A percentile compares a stretch with the other conserved stretches of the same genome.
These are phyloP conservation scores for Microplitis deprimator DNA, from an alignment of 2,888 invertebrate genomes.

Conservation along the genomic window DNA sequence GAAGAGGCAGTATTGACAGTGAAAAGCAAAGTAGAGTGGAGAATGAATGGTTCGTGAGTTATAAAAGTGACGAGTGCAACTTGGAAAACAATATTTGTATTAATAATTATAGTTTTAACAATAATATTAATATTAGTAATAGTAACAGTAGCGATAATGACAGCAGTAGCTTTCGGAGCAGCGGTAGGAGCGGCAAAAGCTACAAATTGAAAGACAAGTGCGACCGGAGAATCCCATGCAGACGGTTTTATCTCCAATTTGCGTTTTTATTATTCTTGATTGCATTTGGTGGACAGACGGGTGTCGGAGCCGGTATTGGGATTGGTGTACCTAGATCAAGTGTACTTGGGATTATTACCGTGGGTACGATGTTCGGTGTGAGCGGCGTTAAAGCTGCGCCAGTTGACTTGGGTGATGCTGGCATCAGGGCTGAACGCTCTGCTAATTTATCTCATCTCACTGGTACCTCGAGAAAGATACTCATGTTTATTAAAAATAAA, in stretches of 20 bases:
- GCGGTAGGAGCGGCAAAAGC: background rate
- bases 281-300: slow-evolving; percentile 59
- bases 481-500: slow-evolving; percentile 88
- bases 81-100: slow-evolving; percentile 5
- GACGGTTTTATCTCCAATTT: slow-evolving; percentile 57
- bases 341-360: slow-evolving; percentile 57
- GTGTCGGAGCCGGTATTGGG: slow-evolving; percentile 41
- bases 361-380: slow-evolving; percentile 60
- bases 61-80: slow-evolving; percentile 31
- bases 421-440: slow-evolving; percentile 80
- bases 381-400: slow-evolving; percentile 56
- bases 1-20: slow-evolving; percentile 15
- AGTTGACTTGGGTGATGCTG: slow-evolving; percentile 59
- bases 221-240: slow-evolving; percentile 24
- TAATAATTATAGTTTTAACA: slow-evolving; percentile 19
- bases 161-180: background rate
- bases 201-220: slow-evolving; percentile 1
- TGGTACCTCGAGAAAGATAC: slow-evolving; percentile 84
- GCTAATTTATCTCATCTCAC: slow-evolving; percentile 87
- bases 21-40: slow-evolving; percentile 30
- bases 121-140: background rate
- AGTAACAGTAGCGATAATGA: background rate
- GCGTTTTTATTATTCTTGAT: slow-evolving; percentile 60
- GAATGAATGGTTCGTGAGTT: slow-evolving; percentile 39
- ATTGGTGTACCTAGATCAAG: slow-evolving; percentile 36